These are phyloP conservation scores for Dipus sagitta DNA, from an alignment of 2,797 vertebrate genomes.

Conservation along the genomic window DNA sequence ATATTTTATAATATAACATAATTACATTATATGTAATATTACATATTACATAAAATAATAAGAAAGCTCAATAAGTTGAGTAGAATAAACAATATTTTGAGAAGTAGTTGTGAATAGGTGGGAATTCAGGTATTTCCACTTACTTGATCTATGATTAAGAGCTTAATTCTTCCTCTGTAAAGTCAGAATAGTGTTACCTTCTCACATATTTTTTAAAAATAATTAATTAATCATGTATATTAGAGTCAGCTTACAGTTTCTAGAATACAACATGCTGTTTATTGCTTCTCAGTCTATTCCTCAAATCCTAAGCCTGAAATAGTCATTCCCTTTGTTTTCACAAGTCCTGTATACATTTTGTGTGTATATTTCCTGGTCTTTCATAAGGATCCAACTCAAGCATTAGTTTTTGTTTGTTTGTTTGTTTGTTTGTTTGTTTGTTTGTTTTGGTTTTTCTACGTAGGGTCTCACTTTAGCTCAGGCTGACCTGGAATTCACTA, in stretches of 20 bases:
- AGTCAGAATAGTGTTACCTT: neutral
- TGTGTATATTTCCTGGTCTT: constrained; percentile 23
- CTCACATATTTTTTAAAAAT: constrained; percentile 14
- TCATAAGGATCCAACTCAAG: constrained; percentile 8
- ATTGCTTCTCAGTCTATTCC: neutral
- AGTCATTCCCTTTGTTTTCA: neutral
- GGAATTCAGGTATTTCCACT: neutral
- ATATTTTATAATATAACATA: no score
- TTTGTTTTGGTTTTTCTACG: no score
- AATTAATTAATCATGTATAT: constrained; percentile 22
- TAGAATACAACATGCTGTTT: constrained; percentile 23
- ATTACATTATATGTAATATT: no score
- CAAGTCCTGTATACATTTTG: neutral
- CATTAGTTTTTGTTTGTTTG: no score
- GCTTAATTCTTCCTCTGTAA: constrained; percentile 46
- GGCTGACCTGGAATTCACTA: no score
- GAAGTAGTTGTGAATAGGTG: neutral
- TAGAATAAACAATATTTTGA: constrained; percentile 15
- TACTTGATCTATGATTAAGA: constrained; percentile 15
- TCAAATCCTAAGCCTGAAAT: constrained; percentile 7
- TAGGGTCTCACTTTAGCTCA: no score
- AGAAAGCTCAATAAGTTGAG: constrained; percentile 25
- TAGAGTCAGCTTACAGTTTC: neutral
- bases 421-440: no score
- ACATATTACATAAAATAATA: neutral